These are phyloP conservation scores for Zenarchopterus dispar DNA, from an alignment of 2,797 vertebrate genomes.

Conservation along the genomic window DNA sequence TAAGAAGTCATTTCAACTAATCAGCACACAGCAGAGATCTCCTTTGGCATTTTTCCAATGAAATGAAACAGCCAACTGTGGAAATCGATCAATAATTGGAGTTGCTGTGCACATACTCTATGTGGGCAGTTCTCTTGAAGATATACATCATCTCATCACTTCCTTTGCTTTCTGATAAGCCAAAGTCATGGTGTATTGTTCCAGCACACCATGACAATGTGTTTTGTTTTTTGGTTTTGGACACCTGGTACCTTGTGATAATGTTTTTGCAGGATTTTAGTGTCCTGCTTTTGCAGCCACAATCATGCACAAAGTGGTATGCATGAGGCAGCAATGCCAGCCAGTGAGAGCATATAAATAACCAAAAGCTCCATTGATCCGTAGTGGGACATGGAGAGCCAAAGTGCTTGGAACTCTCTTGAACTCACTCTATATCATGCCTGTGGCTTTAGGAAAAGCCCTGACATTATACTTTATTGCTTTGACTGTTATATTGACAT, in stretches of 20 bases:
- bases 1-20: constrained; percentile 64
- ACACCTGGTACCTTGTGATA: constrained; percentile 63
- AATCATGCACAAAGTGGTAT: constrained; percentile 68
- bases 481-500: constrained; percentile 76
- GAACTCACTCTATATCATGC: constrained; percentile 71
- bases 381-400: constrained; percentile 67
- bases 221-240: constrained; percentile 40
- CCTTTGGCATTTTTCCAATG: constrained; percentile 51
- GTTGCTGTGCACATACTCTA: background rate
- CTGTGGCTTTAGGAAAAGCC: constrained; percentile 70
- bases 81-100: constrained; percentile 59
- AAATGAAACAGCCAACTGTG: constrained; percentile 57
- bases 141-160: constrained; percentile 55
- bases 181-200: constrained; percentile 48
- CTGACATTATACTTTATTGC: constrained; percentile 77
- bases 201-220: constrained; percentile 40
- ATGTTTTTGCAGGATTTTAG: constrained; percentile 57
- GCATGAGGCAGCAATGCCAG: constrained; percentile 63
- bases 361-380: constrained; percentile 76
- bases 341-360: constrained; percentile 73
- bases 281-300: constrained; percentile 61
- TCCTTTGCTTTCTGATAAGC: constrained; percentile 50
- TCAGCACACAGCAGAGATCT: constrained; percentile 51
- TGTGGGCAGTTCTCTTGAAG: constrained; percentile 26
- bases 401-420: constrained; percentile 70